A percentile compares a stretch with the other conserved stretches of the same genome.
These are phyloP conservation scores for Poecilia wingei DNA, from an alignment of 2,797 vertebrate species.

Conservation along the genomic window DNA sequence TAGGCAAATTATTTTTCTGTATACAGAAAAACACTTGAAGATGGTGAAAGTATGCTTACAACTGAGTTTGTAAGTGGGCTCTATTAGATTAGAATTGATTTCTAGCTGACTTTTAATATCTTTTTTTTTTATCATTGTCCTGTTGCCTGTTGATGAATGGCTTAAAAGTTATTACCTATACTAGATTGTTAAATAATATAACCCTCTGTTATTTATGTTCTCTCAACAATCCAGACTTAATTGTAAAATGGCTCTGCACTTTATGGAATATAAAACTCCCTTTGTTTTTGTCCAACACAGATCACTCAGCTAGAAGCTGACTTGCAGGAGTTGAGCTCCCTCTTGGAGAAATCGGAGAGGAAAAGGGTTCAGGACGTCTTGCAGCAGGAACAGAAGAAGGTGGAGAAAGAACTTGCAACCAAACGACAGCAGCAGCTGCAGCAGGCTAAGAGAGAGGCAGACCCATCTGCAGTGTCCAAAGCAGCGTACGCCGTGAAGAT, in stretches of 20 bases:
- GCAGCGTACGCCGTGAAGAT: conserved; percentile 92
- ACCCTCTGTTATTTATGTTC: neutral
- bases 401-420: conserved; percentile 88
- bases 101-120: neutral
- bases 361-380: conserved; percentile 86
- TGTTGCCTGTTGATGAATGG: neutral
- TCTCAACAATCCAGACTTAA: neutral
- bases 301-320: conserved; percentile 88
- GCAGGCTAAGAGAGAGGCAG: conserved; percentile 74
- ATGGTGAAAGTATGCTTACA: neutral
- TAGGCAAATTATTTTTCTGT: neutral
- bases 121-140: neutral
- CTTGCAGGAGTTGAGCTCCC: conserved; percentile 85
- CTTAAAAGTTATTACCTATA: neutral
- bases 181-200: neutral
- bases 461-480: conserved; percentile 58
- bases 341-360: conserved; percentile 85
- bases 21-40: neutral
- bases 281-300: conserved; percentile 43
- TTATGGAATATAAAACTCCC: neutral
- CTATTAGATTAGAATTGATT: neutral
- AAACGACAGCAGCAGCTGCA: conserved; percentile 83
- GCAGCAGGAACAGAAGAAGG: conserved; percentile 86
- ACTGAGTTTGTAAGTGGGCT: neutral
- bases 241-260: neutral